Percentiles rank a stretch among this genome's conserved stretches.
Conservation (phyloP, 1,140 invertebrate genomes). For the Zaprionus capensis region DNA sequence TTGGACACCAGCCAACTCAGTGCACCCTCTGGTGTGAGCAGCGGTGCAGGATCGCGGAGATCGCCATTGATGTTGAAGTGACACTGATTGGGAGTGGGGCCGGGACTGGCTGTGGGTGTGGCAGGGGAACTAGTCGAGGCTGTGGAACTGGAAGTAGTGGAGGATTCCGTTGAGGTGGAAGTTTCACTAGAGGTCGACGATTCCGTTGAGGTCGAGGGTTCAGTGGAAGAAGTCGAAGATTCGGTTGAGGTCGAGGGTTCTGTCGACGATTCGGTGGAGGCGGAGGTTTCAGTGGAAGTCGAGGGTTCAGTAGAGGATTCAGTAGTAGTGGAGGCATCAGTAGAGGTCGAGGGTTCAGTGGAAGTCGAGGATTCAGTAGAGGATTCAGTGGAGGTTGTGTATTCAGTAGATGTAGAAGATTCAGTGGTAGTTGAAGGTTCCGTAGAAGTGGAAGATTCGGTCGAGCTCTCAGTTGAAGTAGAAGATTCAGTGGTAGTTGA, state of each 20-base stretch:
- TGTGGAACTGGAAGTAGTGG: not conserved
- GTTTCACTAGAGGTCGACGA: not conserved
- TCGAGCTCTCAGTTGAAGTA: conserved; percentile 17
- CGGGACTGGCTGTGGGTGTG: conserved; percentile 24
- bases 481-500: not conserved
- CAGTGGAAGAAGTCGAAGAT: conserved; percentile 4
- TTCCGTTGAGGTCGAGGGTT: not conserved
- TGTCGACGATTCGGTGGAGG: not conserved
- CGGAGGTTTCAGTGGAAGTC: not conserved
- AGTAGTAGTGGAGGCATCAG: not conserved
- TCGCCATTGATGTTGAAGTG: conserved; percentile 63
- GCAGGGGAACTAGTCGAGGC: conserved; percentile 13
- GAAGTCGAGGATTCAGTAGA: not conserved
- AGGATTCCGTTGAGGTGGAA: not conserved
- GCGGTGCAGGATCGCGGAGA: conserved; percentile 67
- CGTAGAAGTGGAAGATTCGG: not conserved
- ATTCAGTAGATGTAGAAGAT: not conserved
- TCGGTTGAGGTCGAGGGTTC: not conserved
- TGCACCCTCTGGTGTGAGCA: conserved; percentile 56
- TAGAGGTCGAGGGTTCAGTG: conserved; percentile 3
- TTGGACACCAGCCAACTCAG: conserved; percentile 62
- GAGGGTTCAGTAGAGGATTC: not conserved
- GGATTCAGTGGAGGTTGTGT: not conserved
- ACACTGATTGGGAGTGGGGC: conserved; percentile 48
- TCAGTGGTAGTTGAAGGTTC: not conserved